Base-by-base conservation (phyloP, 2,888 invertebrate genomes). In the Tanytarsus gracilentus region DNA sequence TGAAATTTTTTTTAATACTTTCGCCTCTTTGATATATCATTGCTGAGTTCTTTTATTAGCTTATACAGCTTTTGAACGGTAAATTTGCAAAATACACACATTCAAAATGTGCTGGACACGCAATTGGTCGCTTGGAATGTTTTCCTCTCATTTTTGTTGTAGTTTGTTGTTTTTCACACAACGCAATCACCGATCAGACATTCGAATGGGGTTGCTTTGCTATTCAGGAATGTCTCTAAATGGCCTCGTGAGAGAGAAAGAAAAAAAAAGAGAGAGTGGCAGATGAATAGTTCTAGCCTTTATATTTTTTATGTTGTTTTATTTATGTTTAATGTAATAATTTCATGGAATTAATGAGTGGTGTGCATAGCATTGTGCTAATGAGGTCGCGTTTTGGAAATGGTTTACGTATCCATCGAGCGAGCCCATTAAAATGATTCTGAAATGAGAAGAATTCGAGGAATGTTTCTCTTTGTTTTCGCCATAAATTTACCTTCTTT, bases 321-420 rank as follows among this genome's bases (percentile, higher is more conserved):
- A n/a, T 53, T 36, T 56, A 16, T 26, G 39, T 56, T 40, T 26
- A 18, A 36, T 56, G 56, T 56, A 56, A 56, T 56, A 56, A 56
- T 56, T 56, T 56, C 40, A 56, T 56, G 44, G 56, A 56, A 56
- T 56, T 56, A 56, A 56, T 56, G 56, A 40, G 56, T 49, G 11
- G 7, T 6, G 3, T 29, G 26, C 18, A 18, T 14, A 7, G 8
- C 7, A 18, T 39, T 55, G 21, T 16, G 18, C 30, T 58, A 58
- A 58, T 58, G 58, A 58, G 58, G 44, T 58, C 58, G 58, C 25
- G 11, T 30, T 30, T 30, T 23, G 23, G 40, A 55, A 55, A 40
- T 55, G 33, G 36, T 36, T n/a, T n/a, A n/a, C n/a, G n/a, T n/a
- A n/a, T n/a, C n/a, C n/a, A n/a, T n/a, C n/a, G n/a, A n/a, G n/a